These are phyloP conservation scores for Nephila pilipes DNA, from an alignment of 1,140 invertebrate species.

Conservation along the genomic window DNA sequence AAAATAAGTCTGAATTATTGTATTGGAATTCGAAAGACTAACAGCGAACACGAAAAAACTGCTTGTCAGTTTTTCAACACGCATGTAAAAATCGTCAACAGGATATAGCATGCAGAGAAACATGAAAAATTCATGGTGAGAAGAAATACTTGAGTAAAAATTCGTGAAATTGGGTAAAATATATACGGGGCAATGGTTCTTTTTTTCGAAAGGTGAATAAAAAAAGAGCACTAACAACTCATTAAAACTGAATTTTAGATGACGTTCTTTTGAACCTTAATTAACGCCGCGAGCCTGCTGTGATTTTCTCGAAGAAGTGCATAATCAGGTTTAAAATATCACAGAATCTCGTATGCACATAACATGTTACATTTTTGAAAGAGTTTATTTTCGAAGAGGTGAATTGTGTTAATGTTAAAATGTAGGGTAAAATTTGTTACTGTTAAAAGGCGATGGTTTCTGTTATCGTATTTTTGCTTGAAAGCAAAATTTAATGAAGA, in stretches of 20 bases:
- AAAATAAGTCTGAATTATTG: too few species aligned
- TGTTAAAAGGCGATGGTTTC: too few species aligned
- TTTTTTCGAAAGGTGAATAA: neutral
- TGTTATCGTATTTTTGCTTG: too few species aligned
- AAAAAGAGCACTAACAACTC: neutral
- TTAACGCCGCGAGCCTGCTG: neutral
- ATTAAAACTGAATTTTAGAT: neutral
- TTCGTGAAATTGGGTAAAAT: neutral
- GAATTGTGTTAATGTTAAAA: neutral
- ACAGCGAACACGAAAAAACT: too few species aligned
- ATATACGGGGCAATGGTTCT: neutral
- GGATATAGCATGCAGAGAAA: conserved; percentile 6
- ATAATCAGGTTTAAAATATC: neutral
- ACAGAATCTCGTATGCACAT: neutral
- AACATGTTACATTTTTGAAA: neutral
- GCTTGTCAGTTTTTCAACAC: too few species aligned
- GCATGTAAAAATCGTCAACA: neutral
- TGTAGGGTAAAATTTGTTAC: neutral
- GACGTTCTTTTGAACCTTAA: neutral
- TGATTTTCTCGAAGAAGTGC: neutral
- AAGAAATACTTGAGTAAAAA: neutral
- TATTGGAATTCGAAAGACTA: too few species aligned
- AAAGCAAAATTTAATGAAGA: too few species aligned
- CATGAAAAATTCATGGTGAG: neutral
- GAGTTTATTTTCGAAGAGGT: neutral